Percentiles rank a stretch among this genome's conserved stretches.
phyloP scores from a whole-genome alignment of 2,888 invertebrate species.

The Anoplius nigerrimus region DNA sequence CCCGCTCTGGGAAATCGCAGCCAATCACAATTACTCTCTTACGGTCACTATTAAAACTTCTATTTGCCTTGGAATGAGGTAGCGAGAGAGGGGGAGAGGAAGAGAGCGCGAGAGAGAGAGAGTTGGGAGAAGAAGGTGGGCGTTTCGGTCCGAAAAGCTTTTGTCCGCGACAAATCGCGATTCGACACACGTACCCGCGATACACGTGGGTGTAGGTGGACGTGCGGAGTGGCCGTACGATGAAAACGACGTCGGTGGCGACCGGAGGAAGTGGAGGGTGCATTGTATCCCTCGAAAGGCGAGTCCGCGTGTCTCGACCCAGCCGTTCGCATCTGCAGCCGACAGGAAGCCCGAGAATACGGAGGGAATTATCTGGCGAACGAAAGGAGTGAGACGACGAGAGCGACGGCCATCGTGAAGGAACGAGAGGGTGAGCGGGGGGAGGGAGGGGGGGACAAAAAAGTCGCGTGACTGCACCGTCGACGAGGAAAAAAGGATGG shows the following conservation, averaged over 20 bases:
- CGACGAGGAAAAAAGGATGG: conserved; percentile 29
- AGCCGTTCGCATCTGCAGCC: conserved; percentile 39
- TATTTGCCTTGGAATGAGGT: not conserved
- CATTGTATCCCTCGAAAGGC: conserved; percentile 47
- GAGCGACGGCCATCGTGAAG: no score
- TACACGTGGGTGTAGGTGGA: conserved; percentile 34
- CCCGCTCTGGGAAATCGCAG: no score
- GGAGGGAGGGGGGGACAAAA: conserved; percentile 1
- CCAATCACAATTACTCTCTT: no score
- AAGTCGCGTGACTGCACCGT: conserved; percentile 42
- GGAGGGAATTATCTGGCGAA: conserved; percentile 53
- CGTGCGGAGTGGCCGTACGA: not conserved
- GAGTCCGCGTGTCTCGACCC: conserved; percentile 11
- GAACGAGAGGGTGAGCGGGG: not conserved
- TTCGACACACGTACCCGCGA: conserved; percentile 52
- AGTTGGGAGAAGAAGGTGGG: conserved; percentile 10
- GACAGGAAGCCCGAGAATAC: conserved; percentile 55
- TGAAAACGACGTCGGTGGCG: not conserved
- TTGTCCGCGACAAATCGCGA: conserved; percentile 52
- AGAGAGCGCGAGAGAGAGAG: conserved; percentile 3
- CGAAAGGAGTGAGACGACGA: conserved; percentile 21
- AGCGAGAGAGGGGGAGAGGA: not conserved
- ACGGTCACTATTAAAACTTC: no score
- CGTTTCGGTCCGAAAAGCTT: conserved; percentile 27
- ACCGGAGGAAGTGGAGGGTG: conserved; percentile 17